These are phyloP conservation scores for Trididemnum clinides DNA, from an alignment of 23 tunicate genomes.

Conservation along the genomic window DNA sequence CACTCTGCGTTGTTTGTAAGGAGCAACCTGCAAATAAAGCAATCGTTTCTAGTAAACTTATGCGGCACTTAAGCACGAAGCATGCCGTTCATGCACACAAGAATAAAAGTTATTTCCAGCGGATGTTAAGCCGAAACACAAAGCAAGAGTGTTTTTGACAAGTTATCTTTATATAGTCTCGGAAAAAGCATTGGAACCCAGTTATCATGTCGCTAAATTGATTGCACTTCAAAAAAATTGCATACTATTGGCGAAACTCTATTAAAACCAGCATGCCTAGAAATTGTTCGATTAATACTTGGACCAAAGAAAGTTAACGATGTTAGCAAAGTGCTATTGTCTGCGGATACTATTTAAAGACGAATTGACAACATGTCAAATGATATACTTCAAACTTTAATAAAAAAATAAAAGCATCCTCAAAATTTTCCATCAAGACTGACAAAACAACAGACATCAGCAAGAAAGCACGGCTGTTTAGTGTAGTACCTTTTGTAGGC, in stretches of 20 bases:
- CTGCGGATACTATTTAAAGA: no score
- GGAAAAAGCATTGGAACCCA: conserved; percentile 16
- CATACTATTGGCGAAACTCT: conserved; percentile 8
- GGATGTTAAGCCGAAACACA: background rate
- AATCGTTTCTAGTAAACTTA: conserved; percentile 40
- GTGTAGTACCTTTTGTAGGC: no score
- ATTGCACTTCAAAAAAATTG: conserved; percentile 16
- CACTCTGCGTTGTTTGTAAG: conserved; percentile 33
- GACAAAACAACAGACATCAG: no score
- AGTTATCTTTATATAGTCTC: background rate
- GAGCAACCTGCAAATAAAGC: conserved; percentile 45
- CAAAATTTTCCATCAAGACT: no score
- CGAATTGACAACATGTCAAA: no score
- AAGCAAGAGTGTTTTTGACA: conserved; percentile 20
- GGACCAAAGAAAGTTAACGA: no score
- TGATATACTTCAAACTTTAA: no score
- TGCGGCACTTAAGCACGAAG: conserved; percentile 37
- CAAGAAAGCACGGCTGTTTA: no score
- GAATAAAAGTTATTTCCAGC: conserved; percentile 20
- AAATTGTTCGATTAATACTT: no score
- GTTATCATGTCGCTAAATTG: conserved; percentile 30
- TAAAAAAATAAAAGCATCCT: no score
- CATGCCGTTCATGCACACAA: conserved; percentile 36
- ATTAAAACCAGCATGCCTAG: no score
- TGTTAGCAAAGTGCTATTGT: no score